Evolutionary conservation across 2,888 invertebrate genomes (phyloP), one percentile per base, ranked within the genome.

Genomic region (Rhynchonema sp.): DNA sequence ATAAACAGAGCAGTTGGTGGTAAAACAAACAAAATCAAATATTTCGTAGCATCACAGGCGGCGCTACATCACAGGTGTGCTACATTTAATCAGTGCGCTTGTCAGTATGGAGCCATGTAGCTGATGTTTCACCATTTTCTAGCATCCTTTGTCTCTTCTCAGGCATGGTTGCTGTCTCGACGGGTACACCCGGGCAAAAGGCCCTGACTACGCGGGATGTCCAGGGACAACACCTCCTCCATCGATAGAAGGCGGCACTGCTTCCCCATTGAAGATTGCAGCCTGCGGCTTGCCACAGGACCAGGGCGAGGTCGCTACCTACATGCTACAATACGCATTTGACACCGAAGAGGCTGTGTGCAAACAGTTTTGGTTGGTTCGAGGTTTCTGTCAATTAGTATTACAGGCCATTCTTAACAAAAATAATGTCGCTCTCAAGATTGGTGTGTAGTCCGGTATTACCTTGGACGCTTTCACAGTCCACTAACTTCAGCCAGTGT

Each of bases 261-360:
- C 64, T 17, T 58, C 66, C 22, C 66, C 66, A 1, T 25, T 56
- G 1, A 62, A 62, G 46, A 65, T 65, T 38, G 60, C 64, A 17
- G 62, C 68, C 13, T 71, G 71, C 61, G 64, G 64, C 46, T 66
- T 68, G 60, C 65, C 69, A 23, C 66, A 68, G 58, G 71, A 71
- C 59, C 61, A 63, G 56, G 71, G 71, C 61, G 63, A 61, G 28
- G 69, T 70, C 46, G 22, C 17, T 28, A 46, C 29, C 17, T 79
- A 80, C 27, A 75, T 80, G 61, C 76, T 75, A 62, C 81, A 81
- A 63, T 87, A 90, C 90, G 85, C 82, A 76, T 88, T 85, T 74
- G 83, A 87, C 66, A 73, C 77, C 1, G 70, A 76, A 1, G 76
- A 79, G 0, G 84, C 84, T 67, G 74, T 80, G 27, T 89, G 88